A percentile compares a stretch with the other conserved stretches of the same genome.
Conservation (phyloP, 2,113 vertebrate species). For the Pituophis catenifer region DNA sequence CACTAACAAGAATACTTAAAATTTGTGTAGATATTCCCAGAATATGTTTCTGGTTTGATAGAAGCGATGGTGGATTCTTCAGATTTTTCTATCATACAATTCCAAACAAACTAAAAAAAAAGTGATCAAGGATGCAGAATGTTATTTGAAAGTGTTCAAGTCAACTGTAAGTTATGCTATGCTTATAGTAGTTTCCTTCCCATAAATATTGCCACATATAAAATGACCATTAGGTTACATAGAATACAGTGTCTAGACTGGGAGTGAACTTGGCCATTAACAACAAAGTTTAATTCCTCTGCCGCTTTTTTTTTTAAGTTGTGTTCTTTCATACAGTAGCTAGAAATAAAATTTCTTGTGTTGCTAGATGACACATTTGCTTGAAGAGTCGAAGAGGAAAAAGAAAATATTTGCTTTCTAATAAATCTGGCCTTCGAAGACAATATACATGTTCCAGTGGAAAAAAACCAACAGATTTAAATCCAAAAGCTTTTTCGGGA, state of each 20-base stretch:
- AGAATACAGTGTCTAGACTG: neutral
- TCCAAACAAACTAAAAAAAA: slow-evolving; percentile 26
- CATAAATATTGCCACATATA: neutral
- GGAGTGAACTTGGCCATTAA: neutral
- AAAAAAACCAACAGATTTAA: neutral
- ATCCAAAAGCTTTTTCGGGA: neutral
- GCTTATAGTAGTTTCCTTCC: neutral
- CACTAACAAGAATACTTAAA: slow-evolving; percentile 13
- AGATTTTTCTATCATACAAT: neutral
- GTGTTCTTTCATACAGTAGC: neutral
- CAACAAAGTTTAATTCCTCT: neutral
- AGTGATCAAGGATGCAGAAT: neutral
- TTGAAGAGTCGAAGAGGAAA: neutral
- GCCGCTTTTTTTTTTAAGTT: neutral
- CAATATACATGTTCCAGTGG: neutral
- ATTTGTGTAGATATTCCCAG: neutral
- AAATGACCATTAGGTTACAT: neutral
- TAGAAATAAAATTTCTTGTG: neutral
- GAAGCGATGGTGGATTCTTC: slow-evolving; percentile 29
- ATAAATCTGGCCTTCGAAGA: neutral
- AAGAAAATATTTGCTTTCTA: neutral
- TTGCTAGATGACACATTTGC: neutral
- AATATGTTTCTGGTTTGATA: slow-evolving; percentile 39
- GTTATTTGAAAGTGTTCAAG: neutral
- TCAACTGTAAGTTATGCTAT: neutral